These are phyloP conservation scores for Notolepis coatsorum DNA, from an alignment of 2,797 vertebrate species.

Conservation along the genomic window DNA sequence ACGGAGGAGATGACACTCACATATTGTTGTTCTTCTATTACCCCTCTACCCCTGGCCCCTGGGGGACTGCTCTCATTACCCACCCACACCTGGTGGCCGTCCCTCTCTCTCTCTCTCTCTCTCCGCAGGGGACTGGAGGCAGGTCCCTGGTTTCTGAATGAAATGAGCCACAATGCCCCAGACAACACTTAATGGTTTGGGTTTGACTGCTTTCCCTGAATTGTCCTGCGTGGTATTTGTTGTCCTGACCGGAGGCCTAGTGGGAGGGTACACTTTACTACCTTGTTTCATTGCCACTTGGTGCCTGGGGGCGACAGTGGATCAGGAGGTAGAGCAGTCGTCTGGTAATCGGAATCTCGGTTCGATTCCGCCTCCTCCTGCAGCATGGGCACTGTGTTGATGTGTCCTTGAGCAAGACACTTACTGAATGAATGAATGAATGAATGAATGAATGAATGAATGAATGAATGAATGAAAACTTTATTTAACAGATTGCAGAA, in stretches of 20 bases:
- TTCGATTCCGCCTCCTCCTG: too few species aligned
- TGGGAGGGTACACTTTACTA: too few species aligned
- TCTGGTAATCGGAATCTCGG: too few species aligned
- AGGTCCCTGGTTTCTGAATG: slow-evolving; percentile 26
- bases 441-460: too few species aligned
- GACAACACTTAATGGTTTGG: background rate
- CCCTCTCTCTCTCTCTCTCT: background rate
- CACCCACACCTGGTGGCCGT: slow-evolving; percentile 45
- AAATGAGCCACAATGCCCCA: slow-evolving; percentile 35
- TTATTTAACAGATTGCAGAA: too few species aligned
- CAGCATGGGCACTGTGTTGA: too few species aligned
- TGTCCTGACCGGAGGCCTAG: slow-evolving; percentile 18
- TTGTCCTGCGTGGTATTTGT: slow-evolving; percentile 9
- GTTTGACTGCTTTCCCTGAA: slow-evolving; percentile 3
- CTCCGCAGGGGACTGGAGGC: slow-evolving; percentile 39
- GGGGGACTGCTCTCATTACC: slow-evolving; percentile 57
- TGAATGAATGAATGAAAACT: too few species aligned
- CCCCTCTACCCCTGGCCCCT: slow-evolving; percentile 3
- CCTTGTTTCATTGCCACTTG: too few species aligned
- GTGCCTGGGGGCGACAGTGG: too few species aligned
- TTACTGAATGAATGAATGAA: too few species aligned
- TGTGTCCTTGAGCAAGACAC: too few species aligned
- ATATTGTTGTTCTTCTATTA: slow-evolving; percentile 46
- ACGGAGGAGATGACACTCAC: slow-evolving; percentile 33
- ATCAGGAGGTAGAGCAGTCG: too few species aligned